Conservation (phyloP, 2,797 vertebrate genomes). For the Huso huso region DNA sequence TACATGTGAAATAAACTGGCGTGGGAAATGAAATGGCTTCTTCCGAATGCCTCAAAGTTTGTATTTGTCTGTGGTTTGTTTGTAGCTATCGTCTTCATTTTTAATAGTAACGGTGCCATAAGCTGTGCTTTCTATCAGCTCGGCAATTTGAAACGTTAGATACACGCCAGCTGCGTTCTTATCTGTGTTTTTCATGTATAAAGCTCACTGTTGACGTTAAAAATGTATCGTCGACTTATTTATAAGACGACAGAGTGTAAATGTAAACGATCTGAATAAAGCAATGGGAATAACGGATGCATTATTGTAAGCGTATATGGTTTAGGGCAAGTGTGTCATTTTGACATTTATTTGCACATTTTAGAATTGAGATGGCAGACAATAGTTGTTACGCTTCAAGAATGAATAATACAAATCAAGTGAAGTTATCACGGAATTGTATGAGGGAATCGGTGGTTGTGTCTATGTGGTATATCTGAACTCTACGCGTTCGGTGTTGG, state of each 20-base stretch:
- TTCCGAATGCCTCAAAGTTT: conserved; percentile 52
- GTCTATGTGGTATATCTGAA: conserved; percentile 46
- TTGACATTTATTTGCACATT: no score
- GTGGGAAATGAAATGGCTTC: conserved; percentile 35
- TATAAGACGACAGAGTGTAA: background rate
- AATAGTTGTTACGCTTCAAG: background rate
- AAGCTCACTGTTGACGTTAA: conserved; percentile 30
- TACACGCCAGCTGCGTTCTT: no score
- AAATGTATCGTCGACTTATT: conserved; percentile 25
- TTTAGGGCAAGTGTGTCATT: no score
- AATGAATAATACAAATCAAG: conserved; percentile 52
- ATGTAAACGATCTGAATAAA: background rate
- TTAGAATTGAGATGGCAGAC: no score
- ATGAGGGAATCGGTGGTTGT: conserved; percentile 53
- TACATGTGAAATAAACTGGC: conserved; percentile 58
- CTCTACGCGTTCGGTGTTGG: conserved; percentile 44
- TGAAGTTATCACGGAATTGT: conserved; percentile 57
- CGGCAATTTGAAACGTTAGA: no score
- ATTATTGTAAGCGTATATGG: no score
- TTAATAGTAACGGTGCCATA: background rate
- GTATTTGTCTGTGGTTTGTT: conserved; percentile 51
- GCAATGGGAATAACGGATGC: no score
- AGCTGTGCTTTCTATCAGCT: no score
- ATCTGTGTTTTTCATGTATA: no score
- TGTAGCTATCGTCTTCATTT: conserved; percentile 46